Evolutionary conservation across 2,113 vertebrate genomes (phyloP).

Genomic region (Hyaena hyaena): DNA sequence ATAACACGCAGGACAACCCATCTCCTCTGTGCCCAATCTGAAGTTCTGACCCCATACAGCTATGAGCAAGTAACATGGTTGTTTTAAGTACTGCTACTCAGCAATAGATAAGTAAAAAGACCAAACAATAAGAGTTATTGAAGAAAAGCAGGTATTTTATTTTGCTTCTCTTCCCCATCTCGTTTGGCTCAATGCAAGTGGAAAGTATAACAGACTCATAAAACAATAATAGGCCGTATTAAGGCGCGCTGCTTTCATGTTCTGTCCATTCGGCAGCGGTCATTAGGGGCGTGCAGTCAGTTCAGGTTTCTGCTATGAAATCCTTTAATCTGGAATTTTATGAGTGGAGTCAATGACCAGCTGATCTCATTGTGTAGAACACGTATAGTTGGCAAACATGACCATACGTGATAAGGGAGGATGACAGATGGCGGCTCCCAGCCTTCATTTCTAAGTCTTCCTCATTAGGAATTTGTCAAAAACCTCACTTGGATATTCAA

Average conservation of each 20-base stretch:
- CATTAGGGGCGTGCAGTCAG: background rate
- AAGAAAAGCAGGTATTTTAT: background rate
- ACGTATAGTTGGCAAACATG: background rate
- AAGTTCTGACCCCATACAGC: background rate
- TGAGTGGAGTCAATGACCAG: background rate
- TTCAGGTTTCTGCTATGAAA: background rate
- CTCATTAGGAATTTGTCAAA: background rate
- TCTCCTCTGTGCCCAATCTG: background rate
- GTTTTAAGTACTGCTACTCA: background rate
- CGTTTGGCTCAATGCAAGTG: background rate
- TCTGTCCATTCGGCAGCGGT: background rate
- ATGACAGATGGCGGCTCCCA: background rate
- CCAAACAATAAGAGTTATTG: background rate
- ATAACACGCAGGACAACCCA: background rate
- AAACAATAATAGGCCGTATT: background rate
- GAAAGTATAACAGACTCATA: background rate
- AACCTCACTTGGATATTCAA: background rate
- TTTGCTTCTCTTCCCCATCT: background rate
- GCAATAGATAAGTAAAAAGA: background rate
- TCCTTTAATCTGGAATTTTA: background rate
- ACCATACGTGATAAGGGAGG: background rate
- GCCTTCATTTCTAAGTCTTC: background rate
- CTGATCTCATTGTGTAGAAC: background rate
- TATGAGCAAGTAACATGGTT: background rate
- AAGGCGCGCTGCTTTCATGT: rapidly evolving